These are phyloP conservation scores for Drosophila gunungcola DNA, from an alignment of 1,140 invertebrate genomes.

Conservation along the genomic window DNA sequence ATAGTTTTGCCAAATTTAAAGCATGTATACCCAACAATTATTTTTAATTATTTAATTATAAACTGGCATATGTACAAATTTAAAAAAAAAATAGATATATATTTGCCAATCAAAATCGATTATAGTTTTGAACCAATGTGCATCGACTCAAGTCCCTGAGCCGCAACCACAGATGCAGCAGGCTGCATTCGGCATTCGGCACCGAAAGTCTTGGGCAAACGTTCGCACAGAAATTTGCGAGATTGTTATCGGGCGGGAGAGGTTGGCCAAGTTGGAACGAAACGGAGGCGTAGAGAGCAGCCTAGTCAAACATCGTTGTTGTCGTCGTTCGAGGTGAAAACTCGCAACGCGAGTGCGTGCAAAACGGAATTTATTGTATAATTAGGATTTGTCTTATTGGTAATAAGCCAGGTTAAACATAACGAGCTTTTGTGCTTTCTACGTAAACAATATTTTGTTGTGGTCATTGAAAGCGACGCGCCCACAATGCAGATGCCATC, in stretches of 20 bases:
- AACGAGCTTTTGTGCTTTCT: slow-evolving; percentile 36
- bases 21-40: too few species aligned
- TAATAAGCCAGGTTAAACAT: slow-evolving; percentile 78
- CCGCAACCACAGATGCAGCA: slow-evolving; percentile 25
- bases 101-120: neutral
- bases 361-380: slow-evolving; percentile 84
- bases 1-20: too few species aligned
- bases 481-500: slow-evolving; percentile 4
- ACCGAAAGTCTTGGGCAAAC: slow-evolving; percentile 44
- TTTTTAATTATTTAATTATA: too few species aligned
- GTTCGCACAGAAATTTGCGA: slow-evolving; percentile 70
- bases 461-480: slow-evolving; percentile 16
- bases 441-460: slow-evolving; percentile 31
- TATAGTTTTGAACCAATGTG: slow-evolving; percentile 1
- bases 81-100: neutral
- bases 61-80: too few species aligned
- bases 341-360: slow-evolving; percentile 68
- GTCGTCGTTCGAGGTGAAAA: slow-evolving; percentile 69
- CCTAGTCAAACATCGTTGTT: slow-evolving; percentile 56
- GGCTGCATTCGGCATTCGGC: slow-evolving; percentile 16
- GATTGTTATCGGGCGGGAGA: slow-evolving; percentile 72
- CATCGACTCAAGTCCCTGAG: slow-evolving; percentile 8
- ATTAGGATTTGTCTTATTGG: slow-evolving; percentile 84
- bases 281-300: slow-evolving; percentile 64
- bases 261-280: slow-evolving; percentile 48